phyloP scores from a whole-genome alignment of 2,888 invertebrate species.

The Hemithea aestivaria region DNA sequence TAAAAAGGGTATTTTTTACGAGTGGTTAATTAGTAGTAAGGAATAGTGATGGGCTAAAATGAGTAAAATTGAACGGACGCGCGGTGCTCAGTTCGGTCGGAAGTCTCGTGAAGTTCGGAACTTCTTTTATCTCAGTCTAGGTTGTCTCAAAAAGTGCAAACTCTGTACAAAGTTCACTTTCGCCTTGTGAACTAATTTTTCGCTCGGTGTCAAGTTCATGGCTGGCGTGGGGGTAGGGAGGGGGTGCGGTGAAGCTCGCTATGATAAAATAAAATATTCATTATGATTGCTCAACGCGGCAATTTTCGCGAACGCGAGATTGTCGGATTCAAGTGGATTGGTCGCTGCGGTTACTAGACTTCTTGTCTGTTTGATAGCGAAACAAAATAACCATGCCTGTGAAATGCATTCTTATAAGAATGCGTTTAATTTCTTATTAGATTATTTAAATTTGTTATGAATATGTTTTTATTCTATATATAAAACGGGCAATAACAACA shows the following conservation, averaged over 20 bases:
- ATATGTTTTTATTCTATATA: too few relatives aligned
- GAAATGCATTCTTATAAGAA: neutral
- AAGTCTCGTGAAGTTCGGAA: constrained; percentile 35
- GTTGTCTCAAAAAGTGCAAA: constrained; percentile 75
- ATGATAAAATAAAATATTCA: constrained; percentile 79
- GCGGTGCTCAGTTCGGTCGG: constrained; percentile 20
- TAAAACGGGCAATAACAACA: too few relatives aligned
- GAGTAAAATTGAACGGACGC: constrained; percentile 26
- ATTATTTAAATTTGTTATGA: too few relatives aligned
- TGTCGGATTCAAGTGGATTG: constrained; percentile 38
- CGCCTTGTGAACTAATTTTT: constrained; percentile 79
- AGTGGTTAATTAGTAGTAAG: constrained; percentile 29
- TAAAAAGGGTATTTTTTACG: constrained; percentile 35
- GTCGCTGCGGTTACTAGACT: constrained; percentile 19
- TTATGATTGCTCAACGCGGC: constrained; percentile 74
- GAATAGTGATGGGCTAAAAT: constrained; percentile 6
- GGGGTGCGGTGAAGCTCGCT: constrained; percentile 39
- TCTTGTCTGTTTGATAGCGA: constrained; percentile 6
- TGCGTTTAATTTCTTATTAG: too few relatives aligned
- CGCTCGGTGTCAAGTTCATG: constrained; percentile 77
- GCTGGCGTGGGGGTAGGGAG: constrained; percentile 41
- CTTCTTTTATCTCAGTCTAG: constrained; percentile 74
- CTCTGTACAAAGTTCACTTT: constrained; percentile 76
- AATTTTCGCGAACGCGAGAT: constrained; percentile 58
- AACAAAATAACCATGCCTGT: too few relatives aligned